Conservation (phyloP, 2,113 vertebrate genomes). For the Myodes glareolus region DNA sequence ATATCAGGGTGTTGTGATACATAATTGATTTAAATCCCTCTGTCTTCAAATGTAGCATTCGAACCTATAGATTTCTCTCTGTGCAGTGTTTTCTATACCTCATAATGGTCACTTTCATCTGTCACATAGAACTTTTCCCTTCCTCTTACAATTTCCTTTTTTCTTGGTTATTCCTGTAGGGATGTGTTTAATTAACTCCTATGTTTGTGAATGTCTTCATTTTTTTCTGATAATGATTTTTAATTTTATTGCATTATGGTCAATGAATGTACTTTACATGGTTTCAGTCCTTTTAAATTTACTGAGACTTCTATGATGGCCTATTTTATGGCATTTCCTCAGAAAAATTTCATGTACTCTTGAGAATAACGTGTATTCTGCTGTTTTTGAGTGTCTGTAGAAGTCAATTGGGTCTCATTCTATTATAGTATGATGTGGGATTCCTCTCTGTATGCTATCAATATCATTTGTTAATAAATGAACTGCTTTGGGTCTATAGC, state of each 20-base stretch:
- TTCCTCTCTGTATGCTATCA: no score
- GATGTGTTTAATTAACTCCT: background rate
- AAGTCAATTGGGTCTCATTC: background rate
- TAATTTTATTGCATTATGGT: slow-evolving; percentile 4
- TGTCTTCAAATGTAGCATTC: no score
- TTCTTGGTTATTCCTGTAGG: background rate
- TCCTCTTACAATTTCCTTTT: background rate
- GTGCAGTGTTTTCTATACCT: background rate
- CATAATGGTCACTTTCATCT: background rate
- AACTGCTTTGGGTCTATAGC: no score
- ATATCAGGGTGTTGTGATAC: background rate
- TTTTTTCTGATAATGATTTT: background rate
- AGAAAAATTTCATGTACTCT: background rate
- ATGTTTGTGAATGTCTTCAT: background rate
- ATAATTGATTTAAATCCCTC: background rate
- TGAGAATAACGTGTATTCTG: background rate
- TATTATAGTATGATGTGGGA: background rate
- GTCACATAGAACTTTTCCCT: background rate
- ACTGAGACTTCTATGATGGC: background rate
- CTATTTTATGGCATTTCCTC: background rate
- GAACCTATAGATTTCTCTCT: background rate
- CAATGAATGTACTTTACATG: background rate
- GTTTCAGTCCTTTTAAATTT: background rate
- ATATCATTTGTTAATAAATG: no score
- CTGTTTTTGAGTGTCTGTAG: background rate